phyloP scores from a whole-genome alignment of 1,140 invertebrate species.

The Cyclargus thomasi region DNA sequence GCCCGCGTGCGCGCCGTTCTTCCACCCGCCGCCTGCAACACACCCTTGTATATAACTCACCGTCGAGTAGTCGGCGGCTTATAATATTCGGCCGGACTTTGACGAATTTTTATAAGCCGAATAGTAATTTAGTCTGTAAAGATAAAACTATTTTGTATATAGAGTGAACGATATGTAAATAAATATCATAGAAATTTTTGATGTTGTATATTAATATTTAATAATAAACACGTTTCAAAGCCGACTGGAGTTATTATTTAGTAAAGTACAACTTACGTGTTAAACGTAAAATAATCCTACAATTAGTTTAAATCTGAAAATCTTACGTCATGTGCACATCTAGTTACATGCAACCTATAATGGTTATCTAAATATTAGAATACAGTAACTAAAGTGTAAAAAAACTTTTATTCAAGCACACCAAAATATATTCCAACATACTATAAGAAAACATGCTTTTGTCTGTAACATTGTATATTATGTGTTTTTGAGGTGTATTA shows the following conservation, averaged over 20 bases:
- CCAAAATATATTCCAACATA: no score
- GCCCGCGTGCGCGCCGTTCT: constrained; percentile 60
- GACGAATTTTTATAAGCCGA: not conserved
- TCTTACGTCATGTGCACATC: constrained; percentile 38
- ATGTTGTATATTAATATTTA: constrained; percentile 9
- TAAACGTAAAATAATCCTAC: not conserved
- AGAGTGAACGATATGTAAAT: constrained; percentile 19
- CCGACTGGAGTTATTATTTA: not conserved
- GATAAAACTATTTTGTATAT: constrained; percentile 8
- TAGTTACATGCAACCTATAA: not conserved
- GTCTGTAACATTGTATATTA: no score
- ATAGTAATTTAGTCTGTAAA: not conserved
- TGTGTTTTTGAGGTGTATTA: no score
- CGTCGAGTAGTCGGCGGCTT: not conserved
- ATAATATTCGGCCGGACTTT: no score
- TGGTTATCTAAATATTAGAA: not conserved
- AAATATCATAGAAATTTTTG: constrained; percentile 5
- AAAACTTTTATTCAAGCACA: not conserved
- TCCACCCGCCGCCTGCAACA: constrained; percentile 76
- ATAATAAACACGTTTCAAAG: constrained; percentile 13
- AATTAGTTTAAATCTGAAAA: constrained; percentile 41
- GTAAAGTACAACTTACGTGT: not conserved
- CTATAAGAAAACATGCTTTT: no score
- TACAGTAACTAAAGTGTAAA: not conserved
- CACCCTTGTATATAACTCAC: constrained; percentile 21